Conservation (phyloP, 2,797 vertebrate species). For the Rhodeus uyekii region DNA sequence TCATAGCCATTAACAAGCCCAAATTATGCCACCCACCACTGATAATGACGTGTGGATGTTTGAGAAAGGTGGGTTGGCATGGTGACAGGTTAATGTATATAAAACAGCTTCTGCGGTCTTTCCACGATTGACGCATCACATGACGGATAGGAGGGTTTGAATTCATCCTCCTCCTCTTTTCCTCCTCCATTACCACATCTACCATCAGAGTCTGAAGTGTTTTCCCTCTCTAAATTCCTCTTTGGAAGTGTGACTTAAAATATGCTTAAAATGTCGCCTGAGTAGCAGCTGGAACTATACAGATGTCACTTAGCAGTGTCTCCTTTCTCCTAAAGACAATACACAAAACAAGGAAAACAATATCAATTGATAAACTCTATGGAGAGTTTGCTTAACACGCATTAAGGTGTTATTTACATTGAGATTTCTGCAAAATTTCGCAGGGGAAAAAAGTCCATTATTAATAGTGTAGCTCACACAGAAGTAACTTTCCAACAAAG, state of each 20-base stretch:
- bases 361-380: neutral
- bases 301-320: constrained; percentile 38
- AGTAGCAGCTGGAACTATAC: neutral
- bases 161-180: neutral
- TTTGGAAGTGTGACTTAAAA: constrained; percentile 44
- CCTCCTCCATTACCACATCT: neutral
- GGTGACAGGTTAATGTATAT: constrained; percentile 32
- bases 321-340: constrained; percentile 10
- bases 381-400: neutral
- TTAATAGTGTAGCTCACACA: too few species aligned
- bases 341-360: neutral
- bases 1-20: constrained; percentile 16
- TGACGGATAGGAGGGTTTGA: neutral
- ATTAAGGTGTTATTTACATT: neutral
- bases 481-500: too few species aligned
- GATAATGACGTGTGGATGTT: constrained; percentile 33
- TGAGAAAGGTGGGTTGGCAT: constrained; percentile 30
- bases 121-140: neutral
- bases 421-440: neutral
- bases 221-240: neutral
- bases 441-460: neutral
- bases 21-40: constrained; percentile 2
- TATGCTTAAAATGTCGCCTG: constrained; percentile 33
- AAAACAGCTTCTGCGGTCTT: constrained; percentile 22
- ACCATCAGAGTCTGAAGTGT: neutral